Conservation (phyloP, 1,140 invertebrate species). For the Drosophila kepulauana region DNA sequence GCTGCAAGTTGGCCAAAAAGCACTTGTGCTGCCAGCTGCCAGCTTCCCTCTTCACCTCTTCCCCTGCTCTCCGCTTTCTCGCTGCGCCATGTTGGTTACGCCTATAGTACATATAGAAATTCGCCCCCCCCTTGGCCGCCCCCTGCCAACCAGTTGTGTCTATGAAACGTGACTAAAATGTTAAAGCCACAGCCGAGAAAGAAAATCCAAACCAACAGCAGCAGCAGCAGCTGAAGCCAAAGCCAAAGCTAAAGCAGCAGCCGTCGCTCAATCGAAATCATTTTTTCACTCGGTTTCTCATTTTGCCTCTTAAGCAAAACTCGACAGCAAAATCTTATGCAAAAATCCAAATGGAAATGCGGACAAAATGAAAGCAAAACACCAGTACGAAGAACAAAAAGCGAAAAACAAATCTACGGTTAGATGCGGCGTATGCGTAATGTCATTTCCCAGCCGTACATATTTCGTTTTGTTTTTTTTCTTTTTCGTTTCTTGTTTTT, state of each 20-base stretch:
- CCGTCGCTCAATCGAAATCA: constrained; percentile 71
- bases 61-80: not conserved
- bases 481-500: too few species aligned
- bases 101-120: constrained; percentile 41
- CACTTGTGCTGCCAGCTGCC: constrained; percentile 57
- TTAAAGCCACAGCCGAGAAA: constrained; percentile 63
- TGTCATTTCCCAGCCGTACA: constrained; percentile 2
- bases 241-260: constrained; percentile 31
- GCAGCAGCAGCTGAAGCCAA: constrained; percentile 19
- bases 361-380: constrained; percentile 41
- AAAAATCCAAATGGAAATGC: constrained; percentile 76
- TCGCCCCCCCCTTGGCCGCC: constrained; percentile 9
- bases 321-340: constrained; percentile 66
- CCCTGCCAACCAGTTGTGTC: not conserved
- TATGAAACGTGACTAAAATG: constrained; percentile 78
- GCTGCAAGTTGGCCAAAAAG: constrained; percentile 53
- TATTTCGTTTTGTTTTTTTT: too few species aligned
- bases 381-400: not conserved
- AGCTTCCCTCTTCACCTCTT: not conserved
- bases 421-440: constrained; percentile 44
- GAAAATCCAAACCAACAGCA: constrained; percentile 63
- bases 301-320: not conserved
- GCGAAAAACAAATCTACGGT: not conserved
- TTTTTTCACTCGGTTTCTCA: constrained; percentile 29
- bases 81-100: constrained; percentile 77